Evolutionary conservation across 2,888 invertebrate genomes (phyloP).

Genomic region (Caenorhabditis japonica): DNA sequence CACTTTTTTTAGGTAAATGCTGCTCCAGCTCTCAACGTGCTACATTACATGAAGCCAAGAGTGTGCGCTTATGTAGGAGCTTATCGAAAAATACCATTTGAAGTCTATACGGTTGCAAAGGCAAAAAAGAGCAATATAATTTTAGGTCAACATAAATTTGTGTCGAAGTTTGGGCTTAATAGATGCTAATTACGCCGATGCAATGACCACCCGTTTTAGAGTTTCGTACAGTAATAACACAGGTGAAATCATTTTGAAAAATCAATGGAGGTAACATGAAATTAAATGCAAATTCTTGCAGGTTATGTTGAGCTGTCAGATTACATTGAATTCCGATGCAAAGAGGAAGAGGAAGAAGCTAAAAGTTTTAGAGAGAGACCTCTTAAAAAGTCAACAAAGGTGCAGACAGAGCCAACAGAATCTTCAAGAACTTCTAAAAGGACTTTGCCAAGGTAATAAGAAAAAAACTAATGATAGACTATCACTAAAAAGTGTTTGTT

Average conservation of each 20-base stretch:
- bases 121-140: too few species aligned
- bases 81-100: conserved; percentile 58
- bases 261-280: too few species aligned
- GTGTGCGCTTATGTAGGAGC: conserved; percentile 66
- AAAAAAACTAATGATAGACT: background rate
- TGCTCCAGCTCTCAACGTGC: conserved; percentile 63
- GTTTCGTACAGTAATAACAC: conserved; percentile 60
- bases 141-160: conserved; percentile 50
- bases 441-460: conserved; percentile 46
- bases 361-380: conserved; percentile 14
- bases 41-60: conserved; percentile 65
- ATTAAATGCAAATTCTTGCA: too few species aligned
- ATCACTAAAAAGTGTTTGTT: background rate
- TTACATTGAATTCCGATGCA: conserved; percentile 53
- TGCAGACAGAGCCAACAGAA: conserved; percentile 53
- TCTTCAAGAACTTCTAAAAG: conserved; percentile 19
- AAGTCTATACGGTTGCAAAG: conserved; percentile 42
- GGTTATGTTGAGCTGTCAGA: conserved; percentile 54
- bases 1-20: conserved; percentile 51
- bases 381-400: conserved; percentile 36
- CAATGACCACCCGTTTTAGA: conserved; percentile 48
- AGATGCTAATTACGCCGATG: conserved; percentile 51
- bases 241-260: conserved; percentile 25
- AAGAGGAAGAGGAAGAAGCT: conserved; percentile 48
- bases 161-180: conserved; percentile 49